These are phyloP conservation scores for Microcaecilia unicolor DNA, from an alignment of 2,797 vertebrate species.

Conservation along the genomic window DNA sequence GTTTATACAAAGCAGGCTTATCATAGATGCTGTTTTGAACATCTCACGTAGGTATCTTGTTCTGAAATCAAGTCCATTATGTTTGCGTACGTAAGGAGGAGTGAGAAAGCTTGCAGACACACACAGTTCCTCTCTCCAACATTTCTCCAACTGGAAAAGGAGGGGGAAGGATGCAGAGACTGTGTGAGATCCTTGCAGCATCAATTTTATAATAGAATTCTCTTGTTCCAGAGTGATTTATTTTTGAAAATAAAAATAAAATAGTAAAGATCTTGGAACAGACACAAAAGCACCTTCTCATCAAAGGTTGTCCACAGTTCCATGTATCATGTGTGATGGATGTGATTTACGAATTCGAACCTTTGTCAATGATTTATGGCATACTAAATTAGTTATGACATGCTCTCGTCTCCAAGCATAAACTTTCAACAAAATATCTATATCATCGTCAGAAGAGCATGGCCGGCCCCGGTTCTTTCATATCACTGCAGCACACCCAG, in stretches of 20 bases:
- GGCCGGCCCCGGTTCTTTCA: constrained; percentile 43
- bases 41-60: no score
- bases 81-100: no score
- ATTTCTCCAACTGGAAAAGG: no score
- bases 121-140: no score
- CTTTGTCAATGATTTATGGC: constrained; percentile 57
- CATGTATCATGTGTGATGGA: constrained; percentile 65
- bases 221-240: constrained; percentile 56
- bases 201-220: constrained; percentile 44
- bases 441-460: constrained; percentile 50
- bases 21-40: no score
- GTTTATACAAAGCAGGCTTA: no score
- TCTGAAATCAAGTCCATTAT: no score
- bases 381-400: constrained; percentile 63
- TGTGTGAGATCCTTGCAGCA: constrained; percentile 18
- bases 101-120: no score
- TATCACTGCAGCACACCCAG: constrained; percentile 41
- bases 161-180: constrained; percentile 34
- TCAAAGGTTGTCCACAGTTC: constrained; percentile 61
- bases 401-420: constrained; percentile 47
- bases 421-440: constrained; percentile 61
- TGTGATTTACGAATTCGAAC: constrained; percentile 65
- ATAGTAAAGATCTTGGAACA: constrained; percentile 53
- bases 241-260: constrained; percentile 49
- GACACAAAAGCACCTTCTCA: constrained; percentile 58